Base-by-base conservation (phyloP, 2,113 vertebrate species). In the Lanius ludovicianus region DNA sequence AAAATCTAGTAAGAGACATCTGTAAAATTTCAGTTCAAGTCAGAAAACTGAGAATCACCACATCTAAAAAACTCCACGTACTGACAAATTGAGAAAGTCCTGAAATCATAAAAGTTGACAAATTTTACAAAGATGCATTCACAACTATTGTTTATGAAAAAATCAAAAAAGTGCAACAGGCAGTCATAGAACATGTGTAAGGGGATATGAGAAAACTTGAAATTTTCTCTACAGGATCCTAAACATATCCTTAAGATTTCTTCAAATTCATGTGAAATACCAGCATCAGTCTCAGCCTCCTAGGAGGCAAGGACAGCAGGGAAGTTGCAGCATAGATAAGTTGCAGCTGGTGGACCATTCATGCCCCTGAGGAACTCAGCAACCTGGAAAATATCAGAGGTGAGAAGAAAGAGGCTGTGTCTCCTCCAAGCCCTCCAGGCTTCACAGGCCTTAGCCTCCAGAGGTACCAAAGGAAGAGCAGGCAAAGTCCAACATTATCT, bases 201-300 rank as follows among this genome's bases (percentile, higher is more conserved):
- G 23, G 50, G 16, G 10, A 63, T 28, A 8, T 15, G 25, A 82
- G 21, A 91, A 79, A 14, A 55, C 25, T 13, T 41, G 28, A 81
- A 81, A 89, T 52, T 55, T 67, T 50, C 67, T 23, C 2, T 33
- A 13, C 3, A 27, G 20, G 3, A 4, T 52, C 44, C 69, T 69
- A 89, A 86, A 57, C 10, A 27, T 4, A 70, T 17, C 8, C 15
- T 78, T 63, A 30, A 53, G 20, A 28, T 70, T 92, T 70, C 33
- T 42, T 67, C 42, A 35, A 33, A 50, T 5, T 37, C 49, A 8
- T 9, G 28, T 19, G 31, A 84, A 86, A 74, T 13, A 53, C 1
- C 15, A 62, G 3, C 14, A 62, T 5, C 0, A 0, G 14, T 30
- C 46, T 8, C 46, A 57, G 53, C 6, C 37, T 73, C 12, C 55